Evolutionary conservation across 2,888 invertebrate species (phyloP).

Genomic region (Synergus japonicus): DNA sequence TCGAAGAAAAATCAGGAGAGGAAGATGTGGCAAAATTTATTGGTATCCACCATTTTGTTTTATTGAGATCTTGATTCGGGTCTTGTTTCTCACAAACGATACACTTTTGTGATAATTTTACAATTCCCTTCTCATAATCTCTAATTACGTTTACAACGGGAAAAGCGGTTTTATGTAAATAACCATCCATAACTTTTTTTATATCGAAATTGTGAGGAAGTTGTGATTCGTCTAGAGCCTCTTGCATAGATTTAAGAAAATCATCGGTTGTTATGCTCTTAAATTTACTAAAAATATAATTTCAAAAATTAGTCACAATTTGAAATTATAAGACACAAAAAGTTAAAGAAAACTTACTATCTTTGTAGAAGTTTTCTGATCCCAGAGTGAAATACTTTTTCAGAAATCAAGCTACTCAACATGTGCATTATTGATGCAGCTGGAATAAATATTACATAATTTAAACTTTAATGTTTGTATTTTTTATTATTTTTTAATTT

Average conservation of each 20-base stretch:
- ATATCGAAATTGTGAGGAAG: slow-evolving; percentile 68
- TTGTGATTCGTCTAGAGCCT: slow-evolving; percentile 41
- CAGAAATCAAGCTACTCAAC: slow-evolving; percentile 79
- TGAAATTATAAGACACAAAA: too few relatives aligned
- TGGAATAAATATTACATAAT: slow-evolving; percentile 48
- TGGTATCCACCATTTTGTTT: slow-evolving; percentile 68
- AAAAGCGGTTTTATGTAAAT: slow-evolving; percentile 78
- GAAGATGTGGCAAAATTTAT: slow-evolving; percentile 63
- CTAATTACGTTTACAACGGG: slow-evolving; percentile 74
- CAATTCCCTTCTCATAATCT: slow-evolving; percentile 58
- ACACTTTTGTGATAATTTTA: slow-evolving; percentile 57
- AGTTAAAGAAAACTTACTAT: slow-evolving; percentile 61
- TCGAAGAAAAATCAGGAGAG: slow-evolving; percentile 50
- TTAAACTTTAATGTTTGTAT: not conserved
- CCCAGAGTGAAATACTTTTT: slow-evolving; percentile 76
- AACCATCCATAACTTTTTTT: slow-evolving; percentile 65
- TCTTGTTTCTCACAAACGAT: slow-evolving; percentile 38
- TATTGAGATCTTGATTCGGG: slow-evolving; percentile 44
- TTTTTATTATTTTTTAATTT: not conserved
- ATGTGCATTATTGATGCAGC: slow-evolving; percentile 80
- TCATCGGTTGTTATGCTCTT: slow-evolving; percentile 56
- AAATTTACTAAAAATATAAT: slow-evolving; percentile 47
- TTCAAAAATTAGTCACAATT: not conserved
- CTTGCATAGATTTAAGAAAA: slow-evolving; percentile 59
- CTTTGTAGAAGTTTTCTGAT: slow-evolving; percentile 61